Evolutionary conservation across 1,140 invertebrate genomes (phyloP), one percentile per base, ranked within the genome.

Genomic region (Saccostrea echinata): DNA sequence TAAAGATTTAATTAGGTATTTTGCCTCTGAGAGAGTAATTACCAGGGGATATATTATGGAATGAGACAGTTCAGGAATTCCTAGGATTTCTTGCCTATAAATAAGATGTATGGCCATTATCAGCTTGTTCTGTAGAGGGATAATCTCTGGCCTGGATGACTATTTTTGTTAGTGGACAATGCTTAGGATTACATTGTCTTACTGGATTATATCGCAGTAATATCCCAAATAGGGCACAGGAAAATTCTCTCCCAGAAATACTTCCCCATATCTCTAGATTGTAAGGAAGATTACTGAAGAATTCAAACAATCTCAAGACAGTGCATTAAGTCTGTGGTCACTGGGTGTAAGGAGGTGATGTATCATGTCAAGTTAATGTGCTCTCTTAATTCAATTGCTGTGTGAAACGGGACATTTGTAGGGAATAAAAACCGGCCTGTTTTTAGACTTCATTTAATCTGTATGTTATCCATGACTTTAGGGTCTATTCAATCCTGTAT

Each of bases 281-380:
- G 68, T 76, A 12, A 33, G 68, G 27, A 76, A 76, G 27, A 33
- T 76, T 30, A 16, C 27, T 16, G 33, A 76, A 76, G 68, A 76
- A 76, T 76, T 76, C 3, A 33, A 76, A 76, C 9, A 76, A 76
- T 76, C 24, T 18, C 30, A 76, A 33, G 30, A 76, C 24, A 30
- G 68, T 76, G 68, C 68, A 76, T 33, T 76, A 16, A 76, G 33
- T 76, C 9, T 27, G 12, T 76, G 68, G 68, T 76, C 68, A 76
- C 68, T 76, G 27, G 68, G 68, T 76, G 13, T 76, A 76, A 76
- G 11, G 68, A 27, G 12, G 27, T 24, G 24, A 24, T 76, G 68
- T 76, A 18, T 16, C 24, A 76, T 33, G 30, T 76, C 68, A 76
- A 16, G 55, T 24, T 24, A 64, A 24, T 64, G 57, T 64, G 21